Evolutionary conservation across 2,113 vertebrate genomes (phyloP).

Genomic region (Aphyosemion australe): DNA sequence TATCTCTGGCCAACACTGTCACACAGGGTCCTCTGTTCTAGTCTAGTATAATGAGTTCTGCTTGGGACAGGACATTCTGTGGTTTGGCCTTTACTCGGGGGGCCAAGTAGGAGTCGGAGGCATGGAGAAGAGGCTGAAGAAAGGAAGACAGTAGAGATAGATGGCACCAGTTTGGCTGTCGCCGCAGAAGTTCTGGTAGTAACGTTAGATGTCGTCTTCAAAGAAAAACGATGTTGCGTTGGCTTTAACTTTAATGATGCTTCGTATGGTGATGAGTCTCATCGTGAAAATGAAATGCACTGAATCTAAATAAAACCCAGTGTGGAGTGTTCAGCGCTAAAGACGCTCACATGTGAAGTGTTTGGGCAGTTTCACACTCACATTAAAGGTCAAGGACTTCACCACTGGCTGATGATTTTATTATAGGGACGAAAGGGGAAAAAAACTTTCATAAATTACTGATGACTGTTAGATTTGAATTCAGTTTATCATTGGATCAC

Average conservation of each 20-base stretch:
- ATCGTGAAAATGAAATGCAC: too few relatives aligned
- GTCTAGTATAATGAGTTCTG: constrained; percentile 62
- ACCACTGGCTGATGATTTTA: too few relatives aligned
- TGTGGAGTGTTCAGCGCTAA: not conserved
- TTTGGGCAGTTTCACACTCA: not conserved
- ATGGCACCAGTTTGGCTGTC: constrained; percentile 34
- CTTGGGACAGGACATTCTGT: constrained; percentile 49
- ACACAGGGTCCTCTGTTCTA: not conserved
- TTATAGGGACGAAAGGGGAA: too few relatives aligned
- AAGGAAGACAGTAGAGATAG: constrained; percentile 28
- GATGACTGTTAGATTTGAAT: too few relatives aligned
- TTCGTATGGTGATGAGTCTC: too few relatives aligned
- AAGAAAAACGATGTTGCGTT: not conserved
- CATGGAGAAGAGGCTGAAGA: constrained; percentile 35
- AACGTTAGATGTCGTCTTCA: not conserved
- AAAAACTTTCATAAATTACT: too few relatives aligned
- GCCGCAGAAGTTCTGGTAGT: constrained; percentile 16
- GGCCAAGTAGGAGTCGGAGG: constrained; percentile 33
- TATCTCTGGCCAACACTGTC: constrained; percentile 43
- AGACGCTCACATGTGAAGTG: not conserved
- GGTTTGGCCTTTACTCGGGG: constrained; percentile 53
- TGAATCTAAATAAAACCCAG: not conserved
- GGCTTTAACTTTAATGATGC: too few relatives aligned
- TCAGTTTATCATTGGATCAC: too few relatives aligned
- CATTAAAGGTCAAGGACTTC: too few relatives aligned